Percentiles rank a stretch among this genome's conserved stretches.
phyloP scores from a whole-genome alignment of 2,888 invertebrate genomes.

The Phorcus lineatus region DNA sequence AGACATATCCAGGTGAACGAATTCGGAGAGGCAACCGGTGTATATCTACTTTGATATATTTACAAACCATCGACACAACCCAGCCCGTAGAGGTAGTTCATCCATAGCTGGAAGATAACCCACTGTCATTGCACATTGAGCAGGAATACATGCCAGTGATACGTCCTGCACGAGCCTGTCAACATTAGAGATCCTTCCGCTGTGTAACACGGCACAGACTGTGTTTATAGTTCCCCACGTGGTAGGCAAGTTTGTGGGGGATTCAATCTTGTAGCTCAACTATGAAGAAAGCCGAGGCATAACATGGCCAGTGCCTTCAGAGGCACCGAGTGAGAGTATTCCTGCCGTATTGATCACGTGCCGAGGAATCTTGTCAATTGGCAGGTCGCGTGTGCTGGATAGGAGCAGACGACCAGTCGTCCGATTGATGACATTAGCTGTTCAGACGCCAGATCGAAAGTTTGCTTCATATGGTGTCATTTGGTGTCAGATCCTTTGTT shows the following conservation, averaged over 20 bases:
- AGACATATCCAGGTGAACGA: slow-evolving; percentile 31
- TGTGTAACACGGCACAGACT: background rate
- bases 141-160: background rate
- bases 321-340: background rate
- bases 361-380: background rate
- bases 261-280: background rate
- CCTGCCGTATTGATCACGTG: background rate
- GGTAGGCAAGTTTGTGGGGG: background rate
- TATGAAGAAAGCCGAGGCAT: too few relatives aligned
- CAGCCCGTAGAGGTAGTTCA: background rate
- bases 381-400: background rate
- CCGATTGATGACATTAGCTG: background rate
- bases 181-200: background rate
- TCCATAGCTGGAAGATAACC: background rate
- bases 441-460: background rate
- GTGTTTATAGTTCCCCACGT: background rate
- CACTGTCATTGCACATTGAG: background rate
- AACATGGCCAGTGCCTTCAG: too few relatives aligned
- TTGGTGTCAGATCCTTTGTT: too few relatives aligned
- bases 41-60: background rate
- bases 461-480: background rate
- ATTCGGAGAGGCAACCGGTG: background rate
- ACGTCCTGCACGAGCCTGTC: background rate
- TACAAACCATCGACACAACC: background rate
- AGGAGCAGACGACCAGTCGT: background rate